Base-by-base conservation (phyloP, 92 coral and sea anemone species). In the Bergia sp. region DNA sequence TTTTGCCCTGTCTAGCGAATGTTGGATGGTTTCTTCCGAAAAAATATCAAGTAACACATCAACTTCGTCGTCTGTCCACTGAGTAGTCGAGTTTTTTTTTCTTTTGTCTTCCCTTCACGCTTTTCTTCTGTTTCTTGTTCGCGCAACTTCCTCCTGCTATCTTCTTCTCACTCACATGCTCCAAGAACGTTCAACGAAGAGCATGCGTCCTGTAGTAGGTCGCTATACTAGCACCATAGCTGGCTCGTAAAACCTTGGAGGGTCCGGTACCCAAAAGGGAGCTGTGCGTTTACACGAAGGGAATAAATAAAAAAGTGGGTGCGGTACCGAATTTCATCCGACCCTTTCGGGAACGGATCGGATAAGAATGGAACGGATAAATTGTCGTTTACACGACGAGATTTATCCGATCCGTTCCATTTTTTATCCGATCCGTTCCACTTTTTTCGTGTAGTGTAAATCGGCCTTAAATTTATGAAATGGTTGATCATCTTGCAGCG, bases 191-290 rank as follows among this genome's bases (percentile, higher is more conserved):
- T 67, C 38, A 67, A 67, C 38, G 39, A 67, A 67, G 81, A 76
- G 81, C 57, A 76, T 76, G 81, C 81, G 81, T 76, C 81, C 81
- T 76, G 81, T 76, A 76, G 81, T 76, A 76, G 81, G 57, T 58
- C 57, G 81, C 50, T 76, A 58, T 76, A 76, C 81, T 76, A 76
- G 42, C 81, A 76, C 81, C 81, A 76, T 43, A 76, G 81, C 81
- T 43, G 57, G 29, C 81, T 1, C 81, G 81, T 43, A 15, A 76
- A 76, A 76, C 53, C 11, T 76, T 76, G 81, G 61, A 76, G 55
- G 36, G 57, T 76, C 57, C 79, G 79, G 79, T 75, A 76, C 58
- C 55, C 81, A 76, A 76, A 76, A 75, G 47, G 79, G 79, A 44
- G 49, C 49, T 44, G 7, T 7, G 49, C 49, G 49, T 67, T 67